Conservation (phyloP, 1,140 invertebrate genomes). For the Nasonia vitripennis region DNA sequence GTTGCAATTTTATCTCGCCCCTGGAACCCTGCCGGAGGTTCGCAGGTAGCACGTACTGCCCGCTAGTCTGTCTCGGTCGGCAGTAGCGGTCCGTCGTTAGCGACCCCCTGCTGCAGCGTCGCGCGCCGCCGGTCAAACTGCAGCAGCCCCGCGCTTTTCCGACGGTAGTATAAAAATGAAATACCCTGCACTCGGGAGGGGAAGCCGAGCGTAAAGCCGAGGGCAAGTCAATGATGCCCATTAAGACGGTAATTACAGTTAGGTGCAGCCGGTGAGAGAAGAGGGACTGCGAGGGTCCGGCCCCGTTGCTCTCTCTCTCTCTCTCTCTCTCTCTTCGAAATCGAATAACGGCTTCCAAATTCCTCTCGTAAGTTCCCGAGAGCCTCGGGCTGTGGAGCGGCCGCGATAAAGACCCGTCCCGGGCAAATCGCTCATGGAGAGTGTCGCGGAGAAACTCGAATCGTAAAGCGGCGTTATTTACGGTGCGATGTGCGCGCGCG, state of each 20-base stretch:
- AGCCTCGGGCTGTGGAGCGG: too few species aligned
- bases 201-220: background rate
- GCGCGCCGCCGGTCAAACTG: background rate
- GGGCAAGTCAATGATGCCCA: background rate
- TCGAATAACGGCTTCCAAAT: background rate
- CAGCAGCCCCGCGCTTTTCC: background rate
- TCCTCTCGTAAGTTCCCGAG: background rate
- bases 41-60: background rate
- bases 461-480: too few species aligned
- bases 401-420: too few species aligned
- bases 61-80: background rate
- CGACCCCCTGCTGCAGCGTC: background rate
- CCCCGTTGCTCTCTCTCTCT: slow-evolving; percentile 1
- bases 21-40: too few species aligned
- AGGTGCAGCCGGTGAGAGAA: background rate
- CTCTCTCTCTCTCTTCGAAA: background rate
- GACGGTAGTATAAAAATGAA: too few species aligned
- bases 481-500: background rate
- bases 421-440: too few species aligned
- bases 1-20: too few species aligned
- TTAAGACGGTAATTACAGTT: slow-evolving; percentile 22
- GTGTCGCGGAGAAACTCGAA: too few species aligned
- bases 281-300: background rate
- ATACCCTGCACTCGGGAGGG: background rate
- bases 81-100: too few species aligned